Percentiles rank a stretch among this genome's conserved stretches.
Evolutionary conservation across 1,140 invertebrate species (phyloP).

Genomic region (Cydia splendana): DNA sequence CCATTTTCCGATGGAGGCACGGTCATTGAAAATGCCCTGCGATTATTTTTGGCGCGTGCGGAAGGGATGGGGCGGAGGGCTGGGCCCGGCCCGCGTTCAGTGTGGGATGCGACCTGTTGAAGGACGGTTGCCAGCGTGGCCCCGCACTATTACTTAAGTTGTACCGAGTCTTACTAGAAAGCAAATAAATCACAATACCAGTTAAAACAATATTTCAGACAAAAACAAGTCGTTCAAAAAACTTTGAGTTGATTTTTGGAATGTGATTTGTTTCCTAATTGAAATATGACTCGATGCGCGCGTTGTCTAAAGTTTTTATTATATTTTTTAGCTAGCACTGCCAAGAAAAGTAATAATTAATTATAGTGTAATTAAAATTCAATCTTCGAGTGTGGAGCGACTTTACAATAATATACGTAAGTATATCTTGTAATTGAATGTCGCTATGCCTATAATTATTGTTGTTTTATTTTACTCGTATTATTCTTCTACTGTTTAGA

Average conservation of each 20-base stretch:
- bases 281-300: slow-evolving; percentile 12
- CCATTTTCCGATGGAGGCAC: slow-evolving; percentile 72
- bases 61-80: slow-evolving; percentile 45
- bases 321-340: slow-evolving; percentile 25
- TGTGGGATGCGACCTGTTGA: slow-evolving; percentile 76
- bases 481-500: not conserved
- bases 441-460: not conserved
- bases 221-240: not conserved
- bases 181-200: slow-evolving; percentile 16
- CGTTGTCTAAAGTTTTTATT: not conserved
- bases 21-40: slow-evolving; percentile 64
- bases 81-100: slow-evolving; percentile 55
- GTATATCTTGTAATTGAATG: slow-evolving; percentile 12
- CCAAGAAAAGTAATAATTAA: slow-evolving; percentile 28
- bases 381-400: slow-evolving; percentile 6
- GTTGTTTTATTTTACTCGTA: not conserved
- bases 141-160: slow-evolving; percentile 22
- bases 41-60: slow-evolving; percentile 78
- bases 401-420: slow-evolving; percentile 19
- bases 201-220: not conserved
- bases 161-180: not conserved
- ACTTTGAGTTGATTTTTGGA: not conserved
- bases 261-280: slow-evolving; percentile 8
- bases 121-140: slow-evolving; percentile 60
- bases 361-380: slow-evolving; percentile 17